Conservation (phyloP, 2,888 invertebrate species). For the Falcaria lacertinaria region DNA sequence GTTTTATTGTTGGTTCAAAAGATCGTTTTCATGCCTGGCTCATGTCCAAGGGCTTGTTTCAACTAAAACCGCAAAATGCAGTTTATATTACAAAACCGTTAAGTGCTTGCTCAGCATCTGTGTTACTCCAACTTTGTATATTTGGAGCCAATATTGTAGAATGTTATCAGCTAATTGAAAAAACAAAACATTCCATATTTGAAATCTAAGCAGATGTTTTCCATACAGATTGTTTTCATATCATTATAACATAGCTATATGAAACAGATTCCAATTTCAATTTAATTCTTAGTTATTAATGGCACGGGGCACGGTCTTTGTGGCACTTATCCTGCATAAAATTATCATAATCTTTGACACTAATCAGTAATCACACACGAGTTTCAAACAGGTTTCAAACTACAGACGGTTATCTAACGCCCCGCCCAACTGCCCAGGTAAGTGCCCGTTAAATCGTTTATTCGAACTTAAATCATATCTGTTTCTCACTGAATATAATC, state of each 20-base stretch:
- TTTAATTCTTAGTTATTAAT: no score
- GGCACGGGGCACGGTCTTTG: no score
- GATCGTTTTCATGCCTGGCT: constrained; percentile 19
- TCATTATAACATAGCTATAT: no score
- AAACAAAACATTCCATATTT: no score
- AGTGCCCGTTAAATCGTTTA: constrained; percentile 19
- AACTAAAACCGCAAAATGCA: neutral
- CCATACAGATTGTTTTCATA: no score
- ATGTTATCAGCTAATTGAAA: no score
- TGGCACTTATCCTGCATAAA: neutral
- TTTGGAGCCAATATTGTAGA: no score
- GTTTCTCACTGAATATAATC: constrained; percentile 14
- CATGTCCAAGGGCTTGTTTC: constrained; percentile 10
- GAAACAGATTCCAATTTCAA: no score
- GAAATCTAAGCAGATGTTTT: no score
- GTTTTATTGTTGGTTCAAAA: constrained; percentile 18
- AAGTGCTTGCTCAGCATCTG: neutral
- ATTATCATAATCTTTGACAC: neutral
- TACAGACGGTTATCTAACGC: neutral
- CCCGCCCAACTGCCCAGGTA: neutral
- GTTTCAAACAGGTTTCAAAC: neutral
- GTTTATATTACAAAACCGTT: neutral
- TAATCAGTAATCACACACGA: neutral
- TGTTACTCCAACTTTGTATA: neutral
- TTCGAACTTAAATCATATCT: constrained; percentile 14